Percentiles rank a stretch among this genome's conserved stretches.
These are phyloP conservation scores for Phaethon lepturus DNA, from an alignment of 2,113 vertebrate genomes.

Conservation along the genomic window DNA sequence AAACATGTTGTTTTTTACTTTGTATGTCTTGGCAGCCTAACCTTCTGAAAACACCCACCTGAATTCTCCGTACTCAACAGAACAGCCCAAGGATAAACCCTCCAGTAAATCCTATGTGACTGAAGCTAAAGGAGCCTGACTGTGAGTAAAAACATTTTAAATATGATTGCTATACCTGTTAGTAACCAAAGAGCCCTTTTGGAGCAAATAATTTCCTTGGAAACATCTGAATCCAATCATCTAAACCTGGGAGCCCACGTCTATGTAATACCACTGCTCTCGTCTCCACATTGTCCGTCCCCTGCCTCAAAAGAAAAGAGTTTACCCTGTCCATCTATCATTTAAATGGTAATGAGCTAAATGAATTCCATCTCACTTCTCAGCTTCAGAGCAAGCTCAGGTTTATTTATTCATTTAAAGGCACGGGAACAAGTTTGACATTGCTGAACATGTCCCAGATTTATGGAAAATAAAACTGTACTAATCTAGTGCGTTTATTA, in stretches of 20 bases:
- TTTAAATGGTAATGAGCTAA: slow-evolving; percentile 66
- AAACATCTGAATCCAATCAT: slow-evolving; percentile 59
- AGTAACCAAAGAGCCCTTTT: slow-evolving; percentile 44
- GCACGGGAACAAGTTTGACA: slow-evolving; percentile 36
- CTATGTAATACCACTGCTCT: background rate
- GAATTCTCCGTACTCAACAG: slow-evolving; percentile 14
- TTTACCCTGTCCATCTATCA: slow-evolving; percentile 49
- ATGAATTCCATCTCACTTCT: slow-evolving; percentile 58
- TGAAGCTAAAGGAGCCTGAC: slow-evolving; percentile 16
- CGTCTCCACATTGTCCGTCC: background rate
- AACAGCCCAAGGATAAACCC: slow-evolving; percentile 27
- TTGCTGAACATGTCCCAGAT: slow-evolving; percentile 43
- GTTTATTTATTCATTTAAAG: slow-evolving; percentile 63
- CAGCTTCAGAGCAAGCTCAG: slow-evolving; percentile 33
- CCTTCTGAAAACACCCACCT: slow-evolving; percentile 12
- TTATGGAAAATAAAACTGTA: slow-evolving; percentile 64
- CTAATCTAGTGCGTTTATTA: slow-evolving; percentile 51
- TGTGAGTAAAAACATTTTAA: slow-evolving; percentile 65
- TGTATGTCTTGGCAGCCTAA: slow-evolving; percentile 52
- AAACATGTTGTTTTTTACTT: slow-evolving; percentile 11
- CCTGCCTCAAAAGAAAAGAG: slow-evolving; percentile 35
- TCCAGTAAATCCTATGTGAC: slow-evolving; percentile 33
- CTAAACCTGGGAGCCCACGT: background rate
- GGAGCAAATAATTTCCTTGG: slow-evolving; percentile 41
- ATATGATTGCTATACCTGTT: slow-evolving; percentile 50